A percentile compares a stretch with the other conserved stretches of the same genome.
Evolutionary conservation across 2,888 invertebrate genomes (phyloP).

Genomic region (Diarsia dahlii): DNA sequence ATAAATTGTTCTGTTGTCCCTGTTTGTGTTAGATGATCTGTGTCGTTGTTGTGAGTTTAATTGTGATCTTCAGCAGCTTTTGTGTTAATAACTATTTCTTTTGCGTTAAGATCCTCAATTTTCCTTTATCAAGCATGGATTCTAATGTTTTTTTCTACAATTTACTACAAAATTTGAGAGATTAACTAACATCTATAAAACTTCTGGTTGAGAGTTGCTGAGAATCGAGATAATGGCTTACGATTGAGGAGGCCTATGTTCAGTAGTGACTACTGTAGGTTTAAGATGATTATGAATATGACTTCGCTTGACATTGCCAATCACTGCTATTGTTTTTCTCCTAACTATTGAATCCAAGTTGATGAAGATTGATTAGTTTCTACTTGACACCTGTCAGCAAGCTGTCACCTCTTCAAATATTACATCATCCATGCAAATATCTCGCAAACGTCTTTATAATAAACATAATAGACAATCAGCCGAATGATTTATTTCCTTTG

Average conservation of each 20-base stretch:
- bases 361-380: constrained; percentile 45
- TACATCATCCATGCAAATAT: constrained; percentile 57
- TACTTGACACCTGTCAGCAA: constrained; percentile 34
- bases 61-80: background rate
- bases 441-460: constrained; percentile 66
- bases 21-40: constrained; percentile 15
- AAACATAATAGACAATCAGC: constrained; percentile 62
- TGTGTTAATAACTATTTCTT: background rate
- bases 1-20: constrained; percentile 32
- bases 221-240: too few relatives aligned
- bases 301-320: background rate
- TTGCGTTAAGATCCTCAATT: background rate
- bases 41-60: constrained; percentile 6
- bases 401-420: constrained; percentile 53
- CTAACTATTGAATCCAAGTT: constrained; percentile 18
- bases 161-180: too few relatives aligned
- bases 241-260: too few relatives aligned
- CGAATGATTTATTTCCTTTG: constrained; percentile 68
- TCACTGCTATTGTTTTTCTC: constrained; percentile 26
- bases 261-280: too few relatives aligned
- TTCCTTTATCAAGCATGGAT: background rate
- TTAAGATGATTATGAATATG: too few relatives aligned
- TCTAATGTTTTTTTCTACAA: background rate
- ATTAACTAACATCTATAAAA: too few relatives aligned
- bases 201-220: background rate